phyloP scores from a whole-genome alignment of 2,888 invertebrate genomes.

The Drosophila koepferae region DNA sequence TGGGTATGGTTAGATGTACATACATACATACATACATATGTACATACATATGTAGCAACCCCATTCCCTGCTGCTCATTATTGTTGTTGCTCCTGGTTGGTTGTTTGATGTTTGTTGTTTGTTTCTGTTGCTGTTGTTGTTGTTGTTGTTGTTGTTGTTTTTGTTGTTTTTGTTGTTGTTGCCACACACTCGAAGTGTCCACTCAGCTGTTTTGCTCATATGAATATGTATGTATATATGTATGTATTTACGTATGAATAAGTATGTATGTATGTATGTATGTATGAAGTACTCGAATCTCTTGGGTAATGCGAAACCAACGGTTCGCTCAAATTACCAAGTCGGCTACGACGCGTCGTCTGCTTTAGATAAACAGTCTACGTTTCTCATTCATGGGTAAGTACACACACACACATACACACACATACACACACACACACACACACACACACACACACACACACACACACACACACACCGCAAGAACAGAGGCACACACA shows the following conservation, averaged over 20 bases:
- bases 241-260: background rate
- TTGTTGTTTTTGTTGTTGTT: conserved; percentile 28
- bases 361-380: conserved; percentile 49
- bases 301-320: conserved; percentile 52
- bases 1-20: conserved; percentile 28
- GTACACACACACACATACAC: conserved; percentile 6
- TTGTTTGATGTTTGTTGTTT: conserved; percentile 29
- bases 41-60: conserved; percentile 10
- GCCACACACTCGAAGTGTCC: conserved; percentile 62
- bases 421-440: background rate
- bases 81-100: conserved; percentile 25
- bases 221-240: background rate
- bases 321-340: conserved; percentile 66
- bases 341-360: conserved; percentile 38
- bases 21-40: background rate
- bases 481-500: conserved; percentile 7
- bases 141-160: conserved; percentile 9
- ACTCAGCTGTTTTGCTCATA: conserved; percentile 69
- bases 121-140: conserved; percentile 9
- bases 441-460: background rate
- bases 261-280: background rate
- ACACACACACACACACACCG: background rate
- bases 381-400: conserved; percentile 56
- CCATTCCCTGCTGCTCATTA: conserved; percentile 5
- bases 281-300: conserved; percentile 10